Conservation (phyloP, 2,113 vertebrate genomes). For the Chaenogobius annularis region DNA sequence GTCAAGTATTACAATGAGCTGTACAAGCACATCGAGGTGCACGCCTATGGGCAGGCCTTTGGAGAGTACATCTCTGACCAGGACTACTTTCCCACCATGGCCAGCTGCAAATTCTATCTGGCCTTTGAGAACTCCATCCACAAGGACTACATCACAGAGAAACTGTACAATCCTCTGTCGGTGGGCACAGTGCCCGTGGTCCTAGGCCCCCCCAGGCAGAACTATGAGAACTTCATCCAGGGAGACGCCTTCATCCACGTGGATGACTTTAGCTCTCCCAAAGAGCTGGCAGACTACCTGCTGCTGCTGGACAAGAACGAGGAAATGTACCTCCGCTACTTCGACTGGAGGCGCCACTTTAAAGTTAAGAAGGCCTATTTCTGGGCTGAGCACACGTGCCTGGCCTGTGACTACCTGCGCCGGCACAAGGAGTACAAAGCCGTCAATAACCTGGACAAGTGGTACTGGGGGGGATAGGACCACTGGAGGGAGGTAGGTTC, state of each 20-base stretch:
- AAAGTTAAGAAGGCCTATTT: constrained; percentile 90
- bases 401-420: constrained; percentile 91
- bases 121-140: constrained; percentile 97
- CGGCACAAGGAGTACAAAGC: constrained; percentile 94
- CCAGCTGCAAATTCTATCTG: constrained; percentile 95
- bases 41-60: constrained; percentile 92
- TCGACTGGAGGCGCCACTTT: constrained; percentile 94
- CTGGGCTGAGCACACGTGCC: constrained; percentile 96
- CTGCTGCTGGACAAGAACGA: constrained; percentile 93
- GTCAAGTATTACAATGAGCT: constrained; percentile 97
- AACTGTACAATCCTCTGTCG: constrained; percentile 93
- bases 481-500: constrained; percentile 54
- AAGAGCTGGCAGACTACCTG: constrained; percentile 92
- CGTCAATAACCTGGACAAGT: constrained; percentile 92
- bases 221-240: constrained; percentile 96
- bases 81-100: constrained; percentile 92
- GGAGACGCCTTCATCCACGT: constrained; percentile 95
- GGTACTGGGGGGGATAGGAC: constrained; percentile 88
- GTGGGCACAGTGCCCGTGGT: constrained; percentile 93
- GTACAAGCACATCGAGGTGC: constrained; percentile 93
- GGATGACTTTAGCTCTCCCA: constrained; percentile 90
- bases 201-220: constrained; percentile 89
- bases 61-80: constrained; percentile 90
- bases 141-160: constrained; percentile 97
- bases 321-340: constrained; percentile 92